Conservation (phyloP, 2,113 vertebrate species). For the Psilopogon haemacephalus region DNA sequence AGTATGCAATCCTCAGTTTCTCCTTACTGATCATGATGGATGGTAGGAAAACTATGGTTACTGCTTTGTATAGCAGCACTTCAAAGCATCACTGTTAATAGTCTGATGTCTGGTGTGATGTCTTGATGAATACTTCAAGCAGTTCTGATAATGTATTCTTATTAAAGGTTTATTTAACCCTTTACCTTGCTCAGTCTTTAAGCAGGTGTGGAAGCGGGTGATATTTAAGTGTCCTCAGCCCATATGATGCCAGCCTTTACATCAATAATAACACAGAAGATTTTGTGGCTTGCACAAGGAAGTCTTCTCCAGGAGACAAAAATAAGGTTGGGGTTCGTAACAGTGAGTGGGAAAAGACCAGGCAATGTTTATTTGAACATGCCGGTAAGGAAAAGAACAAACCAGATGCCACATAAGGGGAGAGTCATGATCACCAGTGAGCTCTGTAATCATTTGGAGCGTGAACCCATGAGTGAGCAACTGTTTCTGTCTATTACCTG, state of each 20-base stretch:
- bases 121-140: not conserved
- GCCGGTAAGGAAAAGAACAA: not conserved
- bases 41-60: not conserved
- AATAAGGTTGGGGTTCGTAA: not conserved
- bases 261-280: not conserved
- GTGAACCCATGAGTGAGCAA: not conserved
- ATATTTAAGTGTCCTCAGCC: not conserved
- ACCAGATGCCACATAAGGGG: not conserved
- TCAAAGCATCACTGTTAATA: not conserved
- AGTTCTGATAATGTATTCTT: not conserved
- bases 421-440: not conserved
- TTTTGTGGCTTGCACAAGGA: not conserved
- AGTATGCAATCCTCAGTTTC: not conserved
- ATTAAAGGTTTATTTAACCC: not conserved
- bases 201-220: not conserved
- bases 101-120: not conserved
- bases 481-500: not conserved
- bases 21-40: not conserved
- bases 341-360: not conserved
- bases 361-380: not conserved
- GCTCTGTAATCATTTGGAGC: not conserved
- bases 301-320: not conserved
- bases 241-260: not conserved
- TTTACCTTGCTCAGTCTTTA: not conserved
- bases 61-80: not conserved